Conservation (phyloP, 2,113 vertebrate species). For the Clinocottus analis region DNA sequence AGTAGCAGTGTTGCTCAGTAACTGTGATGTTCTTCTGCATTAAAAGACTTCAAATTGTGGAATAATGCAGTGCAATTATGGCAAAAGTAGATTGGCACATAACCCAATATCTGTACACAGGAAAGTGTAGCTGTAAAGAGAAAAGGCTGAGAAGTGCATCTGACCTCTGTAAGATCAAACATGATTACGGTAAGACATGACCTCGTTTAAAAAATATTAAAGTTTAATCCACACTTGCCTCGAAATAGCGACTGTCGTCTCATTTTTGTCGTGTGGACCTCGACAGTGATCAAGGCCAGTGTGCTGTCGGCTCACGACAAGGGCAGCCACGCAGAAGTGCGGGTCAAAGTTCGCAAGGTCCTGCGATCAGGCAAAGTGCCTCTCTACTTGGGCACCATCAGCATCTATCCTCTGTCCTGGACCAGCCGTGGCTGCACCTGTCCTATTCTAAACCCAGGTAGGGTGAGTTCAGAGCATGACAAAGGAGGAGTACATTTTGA, state of each 20-base stretch:
- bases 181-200: conserved; percentile 86
- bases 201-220: not conserved
- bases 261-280: not conserved
- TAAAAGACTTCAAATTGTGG: not conserved
- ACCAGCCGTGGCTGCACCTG: conserved; percentile 92
- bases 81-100: not conserved
- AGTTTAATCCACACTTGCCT: not conserved
- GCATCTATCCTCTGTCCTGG: conserved; percentile 90
- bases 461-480: not conserved
- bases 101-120: conserved; percentile 67
- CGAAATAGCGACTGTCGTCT: not conserved
- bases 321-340: conserved; percentile 90
- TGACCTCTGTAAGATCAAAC: conserved; percentile 90
- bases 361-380: conserved; percentile 83
- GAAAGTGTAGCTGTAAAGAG: conserved; percentile 91
- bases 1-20: not conserved
- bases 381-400: conserved; percentile 83
- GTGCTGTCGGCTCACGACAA: conserved; percentile 92
- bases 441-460: conserved; percentile 91
- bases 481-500: not conserved
- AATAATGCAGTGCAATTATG: not conserved
- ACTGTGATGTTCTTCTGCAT: not conserved
- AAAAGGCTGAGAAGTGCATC: conserved; percentile 83
- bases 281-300: conserved; percentile 89
- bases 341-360: conserved; percentile 89